These are phyloP conservation scores for Sebastes nivosus DNA, from an alignment of 2,797 vertebrate genomes.

Conservation along the genomic window DNA sequence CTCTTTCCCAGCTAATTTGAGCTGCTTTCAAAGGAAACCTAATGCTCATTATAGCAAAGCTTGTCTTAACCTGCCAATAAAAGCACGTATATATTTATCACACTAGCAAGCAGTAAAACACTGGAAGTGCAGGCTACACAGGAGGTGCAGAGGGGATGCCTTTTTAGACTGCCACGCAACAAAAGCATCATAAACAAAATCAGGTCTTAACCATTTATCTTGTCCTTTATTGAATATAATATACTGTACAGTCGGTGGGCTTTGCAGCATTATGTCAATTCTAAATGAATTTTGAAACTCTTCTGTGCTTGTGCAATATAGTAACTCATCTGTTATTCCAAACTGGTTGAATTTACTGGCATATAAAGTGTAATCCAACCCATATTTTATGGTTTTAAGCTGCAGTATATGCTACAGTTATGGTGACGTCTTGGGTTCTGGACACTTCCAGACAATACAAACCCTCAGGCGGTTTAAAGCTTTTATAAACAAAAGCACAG, in stretches of 20 bases:
- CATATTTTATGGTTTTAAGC: neutral
- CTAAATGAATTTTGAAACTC: neutral
- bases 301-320: neutral
- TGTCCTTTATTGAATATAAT: neutral
- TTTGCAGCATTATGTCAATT: neutral
- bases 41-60: conserved; percentile 72
- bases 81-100: conserved; percentile 68
- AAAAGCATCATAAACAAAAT: neutral
- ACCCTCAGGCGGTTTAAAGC: conserved; percentile 47
- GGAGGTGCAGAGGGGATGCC: conserved; percentile 32
- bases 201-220: neutral
- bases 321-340: neutral
- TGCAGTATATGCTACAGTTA: conserved; percentile 8
- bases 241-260: neutral
- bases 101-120: conserved; percentile 66
- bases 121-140: conserved; percentile 54
- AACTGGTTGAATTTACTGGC: neutral
- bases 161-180: neutral
- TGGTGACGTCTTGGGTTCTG: conserved; percentile 16
- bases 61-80: conserved; percentile 70
- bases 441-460: conserved; percentile 60
- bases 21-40: conserved; percentile 70
- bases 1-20: conserved; percentile 64
- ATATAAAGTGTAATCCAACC: neutral
- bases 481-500: conserved; percentile 66